Evolutionary conservation across 1,140 invertebrate genomes (phyloP), one percentile per base, ranked within the genome.

Genomic region (Nasonia longicornis): DNA sequence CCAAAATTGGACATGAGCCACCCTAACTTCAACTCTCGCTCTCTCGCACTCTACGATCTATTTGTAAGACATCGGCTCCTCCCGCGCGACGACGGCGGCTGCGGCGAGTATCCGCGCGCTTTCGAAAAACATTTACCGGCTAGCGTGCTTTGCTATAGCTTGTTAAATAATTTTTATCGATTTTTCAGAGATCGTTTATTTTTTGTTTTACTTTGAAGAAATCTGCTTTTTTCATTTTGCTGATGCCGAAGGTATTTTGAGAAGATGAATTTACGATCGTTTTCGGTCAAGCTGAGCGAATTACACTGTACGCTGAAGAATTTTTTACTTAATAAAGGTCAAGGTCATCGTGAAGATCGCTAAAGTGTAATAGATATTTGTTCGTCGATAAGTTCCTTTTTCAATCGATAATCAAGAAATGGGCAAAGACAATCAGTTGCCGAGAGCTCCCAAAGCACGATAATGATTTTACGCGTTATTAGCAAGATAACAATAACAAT

Each of bases 1-100:
- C 90, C 90, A 90, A 91, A 90, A 90, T 91, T 91, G 89, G 90
- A 91, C 89, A 91, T 90, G 90, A 88, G 89, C 89, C 89, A 90
- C 88, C 89, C 87, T 85, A 76, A 80, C 79, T 67, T 67, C 64
- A 31, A 16, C 64, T 76, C 38, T 76, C 72, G 26, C 38, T 75
- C 79, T 80, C 79, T 74, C 48, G 45, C 78, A 74, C 78, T 80
- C 87, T 89, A 89, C 88, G 88, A 90, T 91, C 90, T 91, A 91
- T 91, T 91, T 90, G 89, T 90, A 91, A 91, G 90, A 90, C 89
- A 90, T 90, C 86, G 88, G 89, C 87, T 89, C 87, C 88, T 90
- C 88, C 88, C 90, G 88, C 89, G 86, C 86, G 29, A 2, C 64
- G 16, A 4, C 11, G 29, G 8, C 63, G 31, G 63, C 75, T 31